These are phyloP conservation scores for Odontocolon sp. DNA, from an alignment of 2,888 invertebrate species.

Conservation along the genomic window DNA sequence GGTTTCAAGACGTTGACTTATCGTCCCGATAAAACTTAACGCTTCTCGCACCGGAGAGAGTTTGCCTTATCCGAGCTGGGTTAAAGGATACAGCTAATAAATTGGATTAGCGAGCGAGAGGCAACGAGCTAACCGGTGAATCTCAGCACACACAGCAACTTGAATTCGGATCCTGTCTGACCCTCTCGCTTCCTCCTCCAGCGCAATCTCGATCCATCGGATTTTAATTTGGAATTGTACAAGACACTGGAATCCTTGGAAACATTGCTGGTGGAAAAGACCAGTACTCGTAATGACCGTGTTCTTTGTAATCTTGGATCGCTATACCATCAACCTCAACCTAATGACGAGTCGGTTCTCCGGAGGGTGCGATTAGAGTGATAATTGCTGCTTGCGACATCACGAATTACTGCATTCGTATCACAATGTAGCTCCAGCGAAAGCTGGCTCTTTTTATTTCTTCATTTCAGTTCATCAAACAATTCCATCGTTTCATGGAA, in stretches of 20 bases:
- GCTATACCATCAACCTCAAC: background rate
- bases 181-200: conserved; percentile 13
- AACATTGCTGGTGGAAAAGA: conserved; percentile 42
- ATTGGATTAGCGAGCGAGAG: conserved; percentile 63
- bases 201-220: conserved; percentile 63
- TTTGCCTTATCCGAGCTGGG: conserved; percentile 51
- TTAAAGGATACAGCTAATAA: conserved; percentile 66
- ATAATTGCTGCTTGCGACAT: background rate
- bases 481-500: too few relatives aligned
- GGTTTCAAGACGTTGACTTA: conserved; percentile 71
- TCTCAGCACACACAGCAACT: background rate
- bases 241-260: conserved; percentile 61
- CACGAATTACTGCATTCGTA: background rate
- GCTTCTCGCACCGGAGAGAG: conserved; percentile 54
- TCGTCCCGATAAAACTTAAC: conserved; percentile 71
- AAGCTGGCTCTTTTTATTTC: background rate
- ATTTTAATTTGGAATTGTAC: conserved; percentile 69
- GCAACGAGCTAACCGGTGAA: conserved; percentile 40
- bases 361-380: background rate
- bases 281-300: conserved; percentile 50
- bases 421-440: background rate
- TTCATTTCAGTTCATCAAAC: background rate
- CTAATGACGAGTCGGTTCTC: background rate
- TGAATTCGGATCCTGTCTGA: conserved; percentile 23
- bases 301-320: conserved; percentile 50